Base-by-base conservation (phyloP, 2,113 vertebrate species). In the Romanogobio albipinnatus region DNA sequence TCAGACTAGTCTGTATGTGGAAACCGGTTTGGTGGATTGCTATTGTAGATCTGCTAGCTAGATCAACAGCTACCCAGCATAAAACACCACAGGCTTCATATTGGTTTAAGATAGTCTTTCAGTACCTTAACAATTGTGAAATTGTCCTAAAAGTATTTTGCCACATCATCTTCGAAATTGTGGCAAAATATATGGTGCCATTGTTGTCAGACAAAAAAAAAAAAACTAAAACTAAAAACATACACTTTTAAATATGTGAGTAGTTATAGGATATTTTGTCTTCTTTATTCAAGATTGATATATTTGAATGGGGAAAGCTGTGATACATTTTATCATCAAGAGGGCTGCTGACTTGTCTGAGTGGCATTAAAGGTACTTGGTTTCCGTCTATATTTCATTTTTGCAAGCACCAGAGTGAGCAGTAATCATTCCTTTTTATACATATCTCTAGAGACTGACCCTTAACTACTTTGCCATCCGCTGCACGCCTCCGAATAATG, bases 401-500 rank as follows among this genome's bases (percentile, higher is more conserved):
- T 26, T 75, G 11, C 11, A 26, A 29, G 24, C 13, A 29, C 0
- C 1, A 75, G 47, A 74, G 56, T 43, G 29, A 82, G 79, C 53
- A 61, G 51, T 85, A 64, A 85, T 85, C 79, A 82, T 49, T 68
- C 9, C 49, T 59, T 76, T 81, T 53, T 76, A 26, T 53, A 71
- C 76, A 74, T 19, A n/a, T 78, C 83, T 76, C 70, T 29, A 8
- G 77, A 80, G 86, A 85, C 47, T 76, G 51, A 87, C 62, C 71
- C 22, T 22, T 43, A 49, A 39, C 59, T 74, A 45, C 51, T 58
- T 59, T 29, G 7, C 77, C 39, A 62, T 39, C 51, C 15, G 9
- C 33, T 53, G 73, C 74, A 76, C 19, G 81, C 64, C 45, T 56
- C 36, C 7, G 59, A 77, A 43, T 84, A 76, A 88, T 80, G 76